phyloP scores from a whole-genome alignment of 2,113 vertebrate genomes.

The Channa maculata region DNA sequence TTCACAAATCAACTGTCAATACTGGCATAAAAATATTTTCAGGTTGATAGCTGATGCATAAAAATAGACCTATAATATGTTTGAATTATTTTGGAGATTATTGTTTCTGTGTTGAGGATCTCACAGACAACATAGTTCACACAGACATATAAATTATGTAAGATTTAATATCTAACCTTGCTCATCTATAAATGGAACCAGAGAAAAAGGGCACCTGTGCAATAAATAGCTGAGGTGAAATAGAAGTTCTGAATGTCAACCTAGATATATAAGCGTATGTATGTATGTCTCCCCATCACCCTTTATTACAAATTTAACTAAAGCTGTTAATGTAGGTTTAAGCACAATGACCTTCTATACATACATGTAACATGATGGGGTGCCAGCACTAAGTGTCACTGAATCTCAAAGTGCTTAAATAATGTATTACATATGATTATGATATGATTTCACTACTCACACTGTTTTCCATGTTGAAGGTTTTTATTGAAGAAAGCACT shows the following conservation, averaged over 20 bases:
- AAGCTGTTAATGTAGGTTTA: neutral
- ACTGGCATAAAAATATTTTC: neutral
- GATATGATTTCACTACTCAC: neutral
- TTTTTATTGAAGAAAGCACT: slow-evolving; percentile 28
- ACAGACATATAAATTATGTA: neutral
- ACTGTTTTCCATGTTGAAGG: slow-evolving; percentile 15
- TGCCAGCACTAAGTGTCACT: slow-evolving; percentile 1
- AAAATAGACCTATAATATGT: neutral
- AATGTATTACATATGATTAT: neutral
- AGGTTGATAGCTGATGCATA: slow-evolving; percentile 7
- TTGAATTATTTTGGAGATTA: no score
- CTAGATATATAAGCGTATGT: neutral
- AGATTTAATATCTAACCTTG: neutral
- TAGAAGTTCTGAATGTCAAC: no score
- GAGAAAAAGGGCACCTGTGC: neutral
- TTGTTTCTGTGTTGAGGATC: slow-evolving; percentile 2
- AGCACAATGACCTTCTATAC: neutral
- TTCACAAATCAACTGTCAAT: neutral
- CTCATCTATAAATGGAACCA: neutral
- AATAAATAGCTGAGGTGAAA: neutral
- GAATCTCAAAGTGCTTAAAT: neutral
- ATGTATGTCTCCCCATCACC: neutral
- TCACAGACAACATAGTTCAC: neutral
- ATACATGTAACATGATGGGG: neutral
- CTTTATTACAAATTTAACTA: neutral